Evolutionary conservation across 2,888 invertebrate genomes (phyloP).

Genomic region (Leptodirus hochenwartii): DNA sequence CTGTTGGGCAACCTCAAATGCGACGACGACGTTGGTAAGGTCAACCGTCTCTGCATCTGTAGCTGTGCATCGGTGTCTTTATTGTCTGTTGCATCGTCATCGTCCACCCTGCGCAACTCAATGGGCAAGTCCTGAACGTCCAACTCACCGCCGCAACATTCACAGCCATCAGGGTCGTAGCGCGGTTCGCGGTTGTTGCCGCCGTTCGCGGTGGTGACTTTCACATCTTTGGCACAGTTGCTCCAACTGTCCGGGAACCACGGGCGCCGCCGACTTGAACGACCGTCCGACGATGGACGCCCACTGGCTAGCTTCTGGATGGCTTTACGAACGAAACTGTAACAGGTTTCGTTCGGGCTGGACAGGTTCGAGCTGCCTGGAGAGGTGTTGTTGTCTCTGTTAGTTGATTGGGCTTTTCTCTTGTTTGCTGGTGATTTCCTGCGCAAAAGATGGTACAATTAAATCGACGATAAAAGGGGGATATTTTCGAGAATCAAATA

Average conservation of each 20-base stretch:
- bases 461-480: no score
- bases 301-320: slow-evolving; percentile 65
- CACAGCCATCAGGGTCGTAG: slow-evolving; percentile 37
- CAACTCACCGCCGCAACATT: slow-evolving; percentile 32
- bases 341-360: slow-evolving; percentile 85
- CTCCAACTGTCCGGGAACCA: slow-evolving; percentile 69
- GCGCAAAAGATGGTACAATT: no score
- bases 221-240: slow-evolving; percentile 23
- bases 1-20: slow-evolving; percentile 24
- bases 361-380: slow-evolving; percentile 76
- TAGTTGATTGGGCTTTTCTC: no score
- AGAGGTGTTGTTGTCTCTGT: slow-evolving; percentile 32
- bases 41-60: slow-evolving; percentile 32
- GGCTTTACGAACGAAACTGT: slow-evolving; percentile 79
- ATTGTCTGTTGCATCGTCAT: slow-evolving; percentile 26
- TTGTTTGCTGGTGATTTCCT: no score
- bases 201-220: no score
- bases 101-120: slow-evolving; percentile 65
- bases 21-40: slow-evolving; percentile 30
- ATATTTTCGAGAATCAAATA: no score
- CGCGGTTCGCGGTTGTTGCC: no score
- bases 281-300: slow-evolving; percentile 28
- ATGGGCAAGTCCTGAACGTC: slow-evolving; percentile 63
- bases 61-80: slow-evolving; percentile 9
- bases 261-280: slow-evolving; percentile 28